Evolutionary conservation across 2,888 invertebrate species (phyloP).

Genomic region (Polydrusus pterygomalis): DNA sequence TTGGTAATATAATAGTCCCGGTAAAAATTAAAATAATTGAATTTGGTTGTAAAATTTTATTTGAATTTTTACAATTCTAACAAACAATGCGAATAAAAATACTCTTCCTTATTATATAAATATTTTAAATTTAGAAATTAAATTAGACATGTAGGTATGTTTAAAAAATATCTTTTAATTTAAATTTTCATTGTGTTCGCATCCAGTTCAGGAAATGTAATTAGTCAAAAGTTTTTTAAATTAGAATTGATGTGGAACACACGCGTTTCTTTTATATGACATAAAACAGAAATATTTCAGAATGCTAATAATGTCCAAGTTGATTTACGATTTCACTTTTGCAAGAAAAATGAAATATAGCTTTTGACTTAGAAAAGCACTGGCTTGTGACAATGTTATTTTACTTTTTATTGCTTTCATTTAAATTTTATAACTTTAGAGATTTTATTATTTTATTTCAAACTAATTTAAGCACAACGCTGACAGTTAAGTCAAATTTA

Average conservation of each 20-base stretch:
- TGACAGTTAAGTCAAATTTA: too few relatives aligned
- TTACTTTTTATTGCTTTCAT: conserved; percentile 26
- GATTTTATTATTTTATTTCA: conserved; percentile 2
- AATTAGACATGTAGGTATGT: background rate
- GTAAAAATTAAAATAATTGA: too few relatives aligned
- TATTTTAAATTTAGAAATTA: background rate
- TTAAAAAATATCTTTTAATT: conserved; percentile 11
- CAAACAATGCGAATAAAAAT: background rate
- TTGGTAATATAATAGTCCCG: too few relatives aligned
- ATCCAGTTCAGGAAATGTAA: conserved; percentile 20
- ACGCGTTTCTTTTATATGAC: conserved; percentile 17
- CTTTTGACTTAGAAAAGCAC: conserved; percentile 24
- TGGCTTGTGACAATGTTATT: conserved; percentile 26
- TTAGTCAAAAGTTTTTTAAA: conserved; percentile 22
- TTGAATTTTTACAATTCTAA: too few relatives aligned
- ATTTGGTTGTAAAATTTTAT: too few relatives aligned
- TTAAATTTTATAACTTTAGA: conserved; percentile 20
- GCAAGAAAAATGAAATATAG: conserved; percentile 32
- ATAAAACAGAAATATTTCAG: conserved; percentile 31
- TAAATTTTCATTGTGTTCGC: background rate
- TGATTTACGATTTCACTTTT: conserved; percentile 34
- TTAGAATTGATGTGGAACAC: conserved; percentile 29
- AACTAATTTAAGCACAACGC: background rate
- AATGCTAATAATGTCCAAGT: conserved; percentile 27
- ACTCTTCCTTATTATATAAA: background rate